Evolutionary conservation across 2,888 invertebrate genomes (phyloP).

Genomic region (Buathra laborator): DNA sequence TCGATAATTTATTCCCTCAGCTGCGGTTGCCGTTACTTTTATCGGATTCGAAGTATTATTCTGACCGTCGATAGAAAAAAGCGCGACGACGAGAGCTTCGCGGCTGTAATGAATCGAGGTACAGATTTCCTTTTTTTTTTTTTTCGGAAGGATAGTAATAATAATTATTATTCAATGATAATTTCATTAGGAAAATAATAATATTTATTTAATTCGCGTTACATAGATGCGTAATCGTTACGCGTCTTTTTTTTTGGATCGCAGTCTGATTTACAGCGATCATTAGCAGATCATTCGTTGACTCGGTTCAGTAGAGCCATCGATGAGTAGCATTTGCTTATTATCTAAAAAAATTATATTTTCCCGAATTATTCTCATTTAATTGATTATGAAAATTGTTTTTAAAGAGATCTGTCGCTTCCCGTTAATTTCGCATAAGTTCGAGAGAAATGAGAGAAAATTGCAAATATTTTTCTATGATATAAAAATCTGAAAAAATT

Average conservation of each 20-base stretch:
- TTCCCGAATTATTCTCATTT: background rate
- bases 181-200: too few relatives aligned
- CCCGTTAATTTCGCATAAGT: too few relatives aligned
- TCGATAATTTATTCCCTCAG: background rate
- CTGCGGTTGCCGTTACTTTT: background rate
- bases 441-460: too few relatives aligned
- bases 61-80: background rate
- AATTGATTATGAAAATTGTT: background rate
- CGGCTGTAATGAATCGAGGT: background rate
- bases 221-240: background rate
- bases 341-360: constrained; percentile 58
- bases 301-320: constrained; percentile 67
- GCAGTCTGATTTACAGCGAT: background rate
- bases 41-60: background rate
- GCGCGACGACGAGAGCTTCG: background rate
- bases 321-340: constrained; percentile 68
- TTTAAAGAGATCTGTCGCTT: background rate
- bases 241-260: background rate
- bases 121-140: background rate
- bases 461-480: too few relatives aligned
- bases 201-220: background rate
- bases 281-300: constrained; percentile 55
- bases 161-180: background rate
- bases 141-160: background rate
- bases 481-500: too few relatives aligned